Evolutionary conservation across 2,888 invertebrate species (phyloP).

Genomic region (Eupithecia subumbrata): DNA sequence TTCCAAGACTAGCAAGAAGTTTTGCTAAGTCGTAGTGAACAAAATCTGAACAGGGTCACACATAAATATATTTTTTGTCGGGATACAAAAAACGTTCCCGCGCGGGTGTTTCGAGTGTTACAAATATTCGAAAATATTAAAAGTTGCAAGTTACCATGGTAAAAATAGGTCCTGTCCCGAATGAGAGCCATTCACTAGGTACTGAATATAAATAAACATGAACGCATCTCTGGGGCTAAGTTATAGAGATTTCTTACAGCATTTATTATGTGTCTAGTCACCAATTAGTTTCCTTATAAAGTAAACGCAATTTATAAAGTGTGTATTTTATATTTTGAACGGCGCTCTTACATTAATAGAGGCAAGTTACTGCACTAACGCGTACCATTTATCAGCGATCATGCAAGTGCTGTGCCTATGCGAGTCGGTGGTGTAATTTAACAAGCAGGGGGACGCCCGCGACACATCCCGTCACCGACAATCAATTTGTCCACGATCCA

Average conservation of each 20-base stretch:
- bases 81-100: background rate
- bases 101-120: no score
- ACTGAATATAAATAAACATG: slow-evolving; percentile 31
- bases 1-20: background rate
- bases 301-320: slow-evolving; percentile 51
- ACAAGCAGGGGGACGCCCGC: slow-evolving; percentile 54
- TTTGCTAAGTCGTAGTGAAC: background rate
- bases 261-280: slow-evolving; percentile 51
- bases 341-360: slow-evolving; percentile 52
- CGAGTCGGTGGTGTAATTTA: slow-evolving; percentile 49
- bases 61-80: background rate
- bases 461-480: slow-evolving; percentile 62
- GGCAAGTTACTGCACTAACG: slow-evolving; percentile 53
- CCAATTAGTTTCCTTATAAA: slow-evolving; percentile 50
- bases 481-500: slow-evolving; percentile 76
- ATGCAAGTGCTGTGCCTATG: slow-evolving; percentile 32
- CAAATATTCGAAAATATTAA: background rate
- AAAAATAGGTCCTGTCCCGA: background rate
- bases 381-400: slow-evolving; percentile 51
- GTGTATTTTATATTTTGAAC: slow-evolving; percentile 54
- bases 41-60: background rate
- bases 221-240: slow-evolving; percentile 41
- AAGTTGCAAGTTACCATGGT: background rate
- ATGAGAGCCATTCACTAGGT: background rate
- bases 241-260: slow-evolving; percentile 46